Evolutionary conservation across 2,113 vertebrate species (phyloP).

Genomic region (Chionomys nivalis): DNA sequence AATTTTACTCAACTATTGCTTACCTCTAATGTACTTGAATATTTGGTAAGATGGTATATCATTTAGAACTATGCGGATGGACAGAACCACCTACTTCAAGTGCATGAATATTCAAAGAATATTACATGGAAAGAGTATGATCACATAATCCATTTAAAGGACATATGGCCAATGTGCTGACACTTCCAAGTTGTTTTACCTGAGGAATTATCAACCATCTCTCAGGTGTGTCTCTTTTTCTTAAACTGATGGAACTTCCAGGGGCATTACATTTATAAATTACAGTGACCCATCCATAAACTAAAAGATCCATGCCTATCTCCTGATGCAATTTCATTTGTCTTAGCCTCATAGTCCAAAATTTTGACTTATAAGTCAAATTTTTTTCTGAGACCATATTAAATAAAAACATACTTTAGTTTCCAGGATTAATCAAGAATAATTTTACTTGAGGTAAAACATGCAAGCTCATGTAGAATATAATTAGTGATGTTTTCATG

Average conservation of each 20-base stretch:
- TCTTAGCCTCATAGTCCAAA: neutral
- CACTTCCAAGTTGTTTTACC: no score
- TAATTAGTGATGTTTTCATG: neutral
- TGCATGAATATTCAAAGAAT: neutral
- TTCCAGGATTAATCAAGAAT: neutral
- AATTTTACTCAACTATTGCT: neutral
- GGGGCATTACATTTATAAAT: neutral
- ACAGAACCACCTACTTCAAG: neutral
- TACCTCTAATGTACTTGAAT: neutral
- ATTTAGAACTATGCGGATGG: neutral
- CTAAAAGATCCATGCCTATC: neutral
- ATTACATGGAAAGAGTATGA: neutral
- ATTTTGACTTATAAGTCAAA: neutral
- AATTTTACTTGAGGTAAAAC: neutral
- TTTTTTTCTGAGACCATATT: neutral
- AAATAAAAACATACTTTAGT: neutral
- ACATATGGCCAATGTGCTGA: neutral
- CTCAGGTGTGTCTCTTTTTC: neutral
- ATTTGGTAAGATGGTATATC: no score
- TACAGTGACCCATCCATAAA: neutral
- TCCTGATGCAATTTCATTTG: neutral
- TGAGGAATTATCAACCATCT: neutral
- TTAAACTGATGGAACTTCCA: neutral
- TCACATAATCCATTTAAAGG: neutral
- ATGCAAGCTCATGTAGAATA: neutral